These are phyloP conservation scores for Neoniphon sammara DNA, from an alignment of 2,797 vertebrate species.

Conservation along the genomic window DNA sequence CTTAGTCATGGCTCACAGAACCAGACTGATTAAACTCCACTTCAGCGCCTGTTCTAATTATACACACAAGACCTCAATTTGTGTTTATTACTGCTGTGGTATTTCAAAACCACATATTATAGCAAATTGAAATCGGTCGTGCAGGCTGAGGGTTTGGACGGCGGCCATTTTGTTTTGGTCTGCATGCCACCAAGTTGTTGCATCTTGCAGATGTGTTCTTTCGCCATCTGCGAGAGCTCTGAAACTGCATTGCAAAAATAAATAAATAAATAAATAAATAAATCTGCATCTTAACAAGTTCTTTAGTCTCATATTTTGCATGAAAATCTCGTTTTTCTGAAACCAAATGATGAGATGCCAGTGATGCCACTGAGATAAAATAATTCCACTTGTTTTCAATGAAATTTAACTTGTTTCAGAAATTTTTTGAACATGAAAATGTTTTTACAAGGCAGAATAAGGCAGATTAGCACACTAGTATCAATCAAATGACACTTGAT, in stretches of 20 bases:
- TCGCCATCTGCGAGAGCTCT: background rate
- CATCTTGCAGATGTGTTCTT: background rate
- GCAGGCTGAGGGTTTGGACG: conserved; percentile 56
- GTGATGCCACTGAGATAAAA: too few relatives aligned
- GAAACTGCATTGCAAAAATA: background rate
- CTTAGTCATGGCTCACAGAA: conserved; percentile 57
- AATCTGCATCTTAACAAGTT: too few relatives aligned
- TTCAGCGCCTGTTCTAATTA: conserved; percentile 67
- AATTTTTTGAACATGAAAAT: too few relatives aligned
- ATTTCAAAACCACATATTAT: conserved; percentile 69
- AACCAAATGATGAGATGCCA: too few relatives aligned
- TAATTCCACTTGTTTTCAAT: too few relatives aligned
- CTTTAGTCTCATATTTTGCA: too few relatives aligned
- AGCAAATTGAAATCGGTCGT: conserved; percentile 64
- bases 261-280: too few relatives aligned
- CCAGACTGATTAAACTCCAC: conserved; percentile 63
- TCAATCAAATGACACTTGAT: too few relatives aligned
- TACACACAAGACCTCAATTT: conserved; percentile 67
- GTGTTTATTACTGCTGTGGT: conserved; percentile 68
- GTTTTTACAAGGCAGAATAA: too few relatives aligned
- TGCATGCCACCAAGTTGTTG: conserved; percentile 21
- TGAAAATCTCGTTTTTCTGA: too few relatives aligned
- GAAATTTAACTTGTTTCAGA: too few relatives aligned
- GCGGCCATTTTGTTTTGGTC: conserved; percentile 48
- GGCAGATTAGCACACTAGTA: too few relatives aligned